A percentile compares a stretch with the other conserved stretches of the same genome.
These are phyloP conservation scores for Urocitellus parryii DNA, from an alignment of 2,113 vertebrate genomes.

Conservation along the genomic window DNA sequence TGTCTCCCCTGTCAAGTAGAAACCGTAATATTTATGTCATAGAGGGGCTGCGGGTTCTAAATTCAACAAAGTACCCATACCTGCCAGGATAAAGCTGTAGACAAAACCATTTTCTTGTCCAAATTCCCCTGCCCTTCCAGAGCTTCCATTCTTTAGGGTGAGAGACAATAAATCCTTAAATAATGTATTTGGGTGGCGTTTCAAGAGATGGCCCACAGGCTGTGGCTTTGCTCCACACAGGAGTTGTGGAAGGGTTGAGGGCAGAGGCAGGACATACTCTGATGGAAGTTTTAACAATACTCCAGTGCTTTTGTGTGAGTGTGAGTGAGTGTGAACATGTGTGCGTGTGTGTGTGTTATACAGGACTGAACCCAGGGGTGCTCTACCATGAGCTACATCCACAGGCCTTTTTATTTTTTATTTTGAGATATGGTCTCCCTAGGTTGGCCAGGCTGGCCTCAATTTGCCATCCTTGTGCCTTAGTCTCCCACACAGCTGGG, in stretches of 20 bases:
- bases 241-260: background rate
- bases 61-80: background rate
- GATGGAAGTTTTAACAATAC: background rate
- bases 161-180: background rate
- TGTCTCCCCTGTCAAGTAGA: background rate
- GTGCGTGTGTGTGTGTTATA: background rate
- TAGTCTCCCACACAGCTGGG: background rate
- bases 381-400: background rate
- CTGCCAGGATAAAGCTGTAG: background rate
- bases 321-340: too few relatives aligned
- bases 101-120: background rate
- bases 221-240: background rate
- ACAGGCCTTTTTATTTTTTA: background rate
- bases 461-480: background rate
- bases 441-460: background rate
- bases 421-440: background rate
- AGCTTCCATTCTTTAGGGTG: background rate
- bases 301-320: background rate
- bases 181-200: background rate
- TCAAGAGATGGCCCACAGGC: background rate
- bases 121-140: background rate
- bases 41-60: background rate
- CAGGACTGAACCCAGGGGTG: background rate
- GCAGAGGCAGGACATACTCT: background rate
- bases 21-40: background rate